Percentiles rank a stretch among this genome's conserved stretches.
These are phyloP conservation scores for Brachyhypopomus occidentalis DNA, from an alignment of 2,113 vertebrate species.

Conservation along the genomic window DNA sequence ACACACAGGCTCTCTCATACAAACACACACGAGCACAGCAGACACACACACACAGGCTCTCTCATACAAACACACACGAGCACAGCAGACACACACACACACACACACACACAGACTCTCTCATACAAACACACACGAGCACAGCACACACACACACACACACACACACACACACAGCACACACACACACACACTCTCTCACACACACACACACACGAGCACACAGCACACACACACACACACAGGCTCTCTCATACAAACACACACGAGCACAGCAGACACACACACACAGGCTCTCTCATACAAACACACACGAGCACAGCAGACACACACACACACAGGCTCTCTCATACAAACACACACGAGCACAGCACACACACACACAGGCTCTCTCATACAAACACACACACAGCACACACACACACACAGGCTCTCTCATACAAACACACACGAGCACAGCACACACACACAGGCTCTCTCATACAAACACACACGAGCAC, in stretches of 20 bases:
- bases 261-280: constrained; percentile 39
- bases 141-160: background rate
- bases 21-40: background rate
- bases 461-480: too few species aligned
- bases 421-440: constrained; percentile 9
- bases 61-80: constrained; percentile 39
- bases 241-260: constrained; percentile 31
- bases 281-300: constrained; percentile 28
- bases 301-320: constrained; percentile 28
- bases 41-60: constrained; percentile 34
- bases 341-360: constrained; percentile 36
- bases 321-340: constrained; percentile 36
- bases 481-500: constrained; percentile 31
- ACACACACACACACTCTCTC: constrained; percentile 37
- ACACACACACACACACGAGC: constrained; percentile 3
- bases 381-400: constrained; percentile 18
- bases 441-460: constrained; percentile 44
- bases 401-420: constrained; percentile 9
- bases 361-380: constrained; percentile 36
- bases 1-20: background rate
- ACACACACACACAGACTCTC: background rate
- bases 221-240: background rate
- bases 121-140: constrained; percentile 11
- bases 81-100: constrained; percentile 41
- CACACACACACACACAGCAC: constrained; percentile 37